phyloP scores from a whole-genome alignment of 2,888 invertebrate genomes.

The Hofmannophila pseudospretella region DNA sequence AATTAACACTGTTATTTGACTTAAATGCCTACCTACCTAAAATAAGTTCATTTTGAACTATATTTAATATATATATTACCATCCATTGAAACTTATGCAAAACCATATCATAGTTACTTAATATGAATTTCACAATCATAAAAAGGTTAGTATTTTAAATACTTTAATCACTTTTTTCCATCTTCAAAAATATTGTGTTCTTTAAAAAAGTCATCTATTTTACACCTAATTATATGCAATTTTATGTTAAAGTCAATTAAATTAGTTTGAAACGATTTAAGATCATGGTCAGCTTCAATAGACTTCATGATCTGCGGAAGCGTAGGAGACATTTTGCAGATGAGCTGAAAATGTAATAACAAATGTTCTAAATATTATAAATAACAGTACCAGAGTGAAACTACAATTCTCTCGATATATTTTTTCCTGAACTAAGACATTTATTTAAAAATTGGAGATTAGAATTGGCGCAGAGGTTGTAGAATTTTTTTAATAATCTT shows the following conservation, averaged over 20 bases:
- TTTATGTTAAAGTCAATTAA: slow-evolving; percentile 64
- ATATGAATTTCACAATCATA: too few species aligned
- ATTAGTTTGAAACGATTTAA: slow-evolving; percentile 52
- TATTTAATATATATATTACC: background rate
- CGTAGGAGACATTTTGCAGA: slow-evolving; percentile 81
- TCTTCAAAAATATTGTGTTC: slow-evolving; percentile 73
- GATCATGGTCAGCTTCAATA: slow-evolving; percentile 56
- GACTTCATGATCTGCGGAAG: slow-evolving; percentile 74
- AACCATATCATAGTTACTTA: too few species aligned
- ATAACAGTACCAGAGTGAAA: background rate
- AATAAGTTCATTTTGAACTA: too few species aligned
- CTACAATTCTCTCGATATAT: too few species aligned
- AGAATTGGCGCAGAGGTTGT: too few species aligned
- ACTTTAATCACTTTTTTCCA: too few species aligned
- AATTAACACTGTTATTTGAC: too few species aligned
- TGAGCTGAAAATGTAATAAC: slow-evolving; percentile 58
- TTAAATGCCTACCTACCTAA: too few species aligned
- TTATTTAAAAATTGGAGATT: too few species aligned
- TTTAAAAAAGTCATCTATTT: slow-evolving; percentile 79
- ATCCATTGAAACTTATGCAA: background rate
- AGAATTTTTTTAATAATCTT: too few species aligned
- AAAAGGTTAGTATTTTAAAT: too few species aligned
- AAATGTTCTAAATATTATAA: background rate
- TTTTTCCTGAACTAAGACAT: too few species aligned
- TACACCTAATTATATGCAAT: slow-evolving; percentile 77